These are phyloP conservation scores for Lemur catta DNA, from an alignment of 2,797 vertebrate genomes.

Conservation along the genomic window DNA sequence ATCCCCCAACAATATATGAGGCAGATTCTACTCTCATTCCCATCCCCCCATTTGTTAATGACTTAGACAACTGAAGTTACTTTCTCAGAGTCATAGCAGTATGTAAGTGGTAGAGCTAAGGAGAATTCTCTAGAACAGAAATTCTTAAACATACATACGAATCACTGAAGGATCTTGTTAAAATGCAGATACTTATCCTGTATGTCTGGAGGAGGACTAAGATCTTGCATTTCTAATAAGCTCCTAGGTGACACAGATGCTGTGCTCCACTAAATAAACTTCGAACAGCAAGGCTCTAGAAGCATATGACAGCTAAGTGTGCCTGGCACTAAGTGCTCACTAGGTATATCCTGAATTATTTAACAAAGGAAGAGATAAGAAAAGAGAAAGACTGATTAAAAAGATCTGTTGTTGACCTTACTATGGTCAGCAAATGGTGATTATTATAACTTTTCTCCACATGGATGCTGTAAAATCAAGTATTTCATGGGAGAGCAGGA, in stretches of 20 bases:
- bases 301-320: neutral
- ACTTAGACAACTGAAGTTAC: conserved; percentile 16
- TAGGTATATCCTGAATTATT: conserved; percentile 54
- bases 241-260: neutral
- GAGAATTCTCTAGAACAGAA: conserved; percentile 32
- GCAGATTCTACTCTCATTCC: neutral
- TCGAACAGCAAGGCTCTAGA: neutral
- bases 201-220: conserved; percentile 47
- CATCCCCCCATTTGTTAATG: neutral
- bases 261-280: neutral
- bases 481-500: neutral
- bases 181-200: conserved; percentile 55
- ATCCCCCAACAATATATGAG: neutral
- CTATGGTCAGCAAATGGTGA: neutral
- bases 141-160: conserved; percentile 42
- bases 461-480: neutral
- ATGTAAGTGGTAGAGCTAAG: neutral
- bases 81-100: conserved; percentile 48
- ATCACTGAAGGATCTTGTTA: conserved; percentile 52
- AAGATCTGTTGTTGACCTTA: conserved; percentile 9
- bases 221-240: conserved; percentile 64
- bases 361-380: conserved; percentile 7
- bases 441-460: neutral
- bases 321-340: neutral
- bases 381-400: neutral